Conservation (phyloP, 2,113 vertebrate species). For the Notothenia coriiceps region DNA sequence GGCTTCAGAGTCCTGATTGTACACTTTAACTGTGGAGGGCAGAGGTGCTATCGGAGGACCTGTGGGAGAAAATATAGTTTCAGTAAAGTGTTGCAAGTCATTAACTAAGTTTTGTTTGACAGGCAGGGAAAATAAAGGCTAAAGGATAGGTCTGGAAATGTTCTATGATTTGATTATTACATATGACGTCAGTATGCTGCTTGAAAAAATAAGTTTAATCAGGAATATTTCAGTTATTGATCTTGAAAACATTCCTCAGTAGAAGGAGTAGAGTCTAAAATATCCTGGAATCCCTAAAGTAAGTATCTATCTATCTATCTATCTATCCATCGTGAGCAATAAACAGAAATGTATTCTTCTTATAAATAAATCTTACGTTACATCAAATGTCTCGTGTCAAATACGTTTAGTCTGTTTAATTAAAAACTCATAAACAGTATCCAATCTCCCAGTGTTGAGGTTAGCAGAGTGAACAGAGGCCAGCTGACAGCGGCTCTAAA, state of each 20-base stretch:
- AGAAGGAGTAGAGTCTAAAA: too few species aligned
- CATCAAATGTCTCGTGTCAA: slow-evolving; percentile 10
- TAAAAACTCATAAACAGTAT: neutral
- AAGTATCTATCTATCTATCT: neutral
- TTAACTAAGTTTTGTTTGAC: neutral
- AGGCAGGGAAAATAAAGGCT: neutral
- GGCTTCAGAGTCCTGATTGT: slow-evolving; percentile 69
- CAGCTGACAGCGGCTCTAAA: neutral
- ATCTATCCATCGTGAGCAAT: too few species aligned
- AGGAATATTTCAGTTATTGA: too few species aligned
- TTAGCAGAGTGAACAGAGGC: too few species aligned
- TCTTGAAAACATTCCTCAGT: too few species aligned
- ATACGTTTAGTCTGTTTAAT: slow-evolving; percentile 6
- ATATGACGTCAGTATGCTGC: neutral
- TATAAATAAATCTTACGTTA: neutral
- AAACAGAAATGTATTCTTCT: too few species aligned
- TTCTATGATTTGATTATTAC: neutral
- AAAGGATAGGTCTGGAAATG: neutral
- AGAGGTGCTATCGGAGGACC: slow-evolving; percentile 82
- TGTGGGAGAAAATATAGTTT: slow-evolving; percentile 68
- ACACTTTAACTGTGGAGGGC: slow-evolving; percentile 86
- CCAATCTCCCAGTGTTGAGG: too few species aligned
- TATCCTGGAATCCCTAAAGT: too few species aligned
- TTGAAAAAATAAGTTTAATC: neutral
- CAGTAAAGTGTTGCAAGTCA: neutral